phyloP scores from a whole-genome alignment of 2,113 vertebrate species.

The Romanogobio albipinnatus region DNA sequence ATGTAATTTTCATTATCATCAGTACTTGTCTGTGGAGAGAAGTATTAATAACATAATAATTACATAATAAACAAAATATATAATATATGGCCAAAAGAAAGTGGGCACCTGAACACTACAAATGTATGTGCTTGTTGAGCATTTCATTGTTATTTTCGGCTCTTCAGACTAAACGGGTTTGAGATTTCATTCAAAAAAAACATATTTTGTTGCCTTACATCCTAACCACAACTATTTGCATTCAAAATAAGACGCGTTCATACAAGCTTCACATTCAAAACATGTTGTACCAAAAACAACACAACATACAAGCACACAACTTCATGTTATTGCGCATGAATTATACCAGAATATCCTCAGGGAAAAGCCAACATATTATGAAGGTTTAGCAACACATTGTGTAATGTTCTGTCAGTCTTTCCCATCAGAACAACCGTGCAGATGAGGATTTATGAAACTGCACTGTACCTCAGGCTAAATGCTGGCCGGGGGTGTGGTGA shows the following conservation, averaged over 20 bases:
- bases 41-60: neutral
- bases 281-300: neutral
- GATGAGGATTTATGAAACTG: slow-evolving; percentile 19
- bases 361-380: neutral
- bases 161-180: neutral
- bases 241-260: slow-evolving; percentile 28
- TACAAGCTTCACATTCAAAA: slow-evolving; percentile 26
- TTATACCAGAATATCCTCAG: neutral
- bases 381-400: neutral
- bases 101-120: neutral
- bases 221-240: neutral
- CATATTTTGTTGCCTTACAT: neutral
- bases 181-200: neutral
- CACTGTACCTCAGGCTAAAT: slow-evolving; percentile 19
- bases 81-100: neutral
- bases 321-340: neutral
- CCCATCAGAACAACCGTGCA: neutral
- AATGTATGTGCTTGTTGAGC: neutral
- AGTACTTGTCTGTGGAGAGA: slow-evolving; percentile 78
- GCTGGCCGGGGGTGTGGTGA: neutral
- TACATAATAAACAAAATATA: neutral
- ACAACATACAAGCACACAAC: neutral
- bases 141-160: neutral
- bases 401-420: neutral
- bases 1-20: slow-evolving; percentile 88